Evolutionary conservation across 1,140 invertebrate species (phyloP).

Genomic region (Eurosta solidaginis): DNA sequence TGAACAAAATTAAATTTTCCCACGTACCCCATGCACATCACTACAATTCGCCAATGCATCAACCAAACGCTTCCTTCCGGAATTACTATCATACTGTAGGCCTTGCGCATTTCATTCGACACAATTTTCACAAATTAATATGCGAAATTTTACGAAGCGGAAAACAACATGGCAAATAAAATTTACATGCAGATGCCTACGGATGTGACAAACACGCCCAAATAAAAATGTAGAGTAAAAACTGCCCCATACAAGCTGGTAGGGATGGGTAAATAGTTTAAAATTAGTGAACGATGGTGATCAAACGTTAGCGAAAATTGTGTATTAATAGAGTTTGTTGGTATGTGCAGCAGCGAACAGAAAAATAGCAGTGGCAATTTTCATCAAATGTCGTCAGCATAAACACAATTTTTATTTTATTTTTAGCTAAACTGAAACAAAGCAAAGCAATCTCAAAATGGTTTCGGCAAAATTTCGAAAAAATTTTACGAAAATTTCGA

Average conservation of each 20-base stretch:
- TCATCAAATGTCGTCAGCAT: no score
- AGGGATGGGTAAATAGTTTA: neutral
- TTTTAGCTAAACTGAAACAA: no score
- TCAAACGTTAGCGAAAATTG: neutral
- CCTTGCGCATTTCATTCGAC: neutral
- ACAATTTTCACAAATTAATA: constrained; percentile 14
- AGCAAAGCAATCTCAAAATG: no score
- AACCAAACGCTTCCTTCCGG: constrained; percentile 10
- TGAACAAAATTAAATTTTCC: neutral
- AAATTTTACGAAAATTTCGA: no score
- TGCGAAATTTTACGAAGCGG: neutral
- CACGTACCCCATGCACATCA: neutral
- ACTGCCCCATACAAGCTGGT: constrained; percentile 2
- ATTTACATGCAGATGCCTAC: constrained; percentile 2
- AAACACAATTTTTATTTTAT: no score
- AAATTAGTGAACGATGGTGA: neutral
- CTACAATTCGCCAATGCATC: no score
- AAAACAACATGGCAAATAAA: constrained; percentile 15
- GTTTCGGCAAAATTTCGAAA: no score
- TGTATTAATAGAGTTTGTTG: no score
- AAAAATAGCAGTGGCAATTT: no score
- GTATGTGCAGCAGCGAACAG: no score
- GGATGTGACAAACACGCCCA: neutral
- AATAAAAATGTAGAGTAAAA: neutral
- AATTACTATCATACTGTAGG: neutral